Percentiles rank a stretch among this genome's conserved stretches.
Conservation (phyloP, 2,888 invertebrate genomes). For the Cyaniris semiargus region DNA sequence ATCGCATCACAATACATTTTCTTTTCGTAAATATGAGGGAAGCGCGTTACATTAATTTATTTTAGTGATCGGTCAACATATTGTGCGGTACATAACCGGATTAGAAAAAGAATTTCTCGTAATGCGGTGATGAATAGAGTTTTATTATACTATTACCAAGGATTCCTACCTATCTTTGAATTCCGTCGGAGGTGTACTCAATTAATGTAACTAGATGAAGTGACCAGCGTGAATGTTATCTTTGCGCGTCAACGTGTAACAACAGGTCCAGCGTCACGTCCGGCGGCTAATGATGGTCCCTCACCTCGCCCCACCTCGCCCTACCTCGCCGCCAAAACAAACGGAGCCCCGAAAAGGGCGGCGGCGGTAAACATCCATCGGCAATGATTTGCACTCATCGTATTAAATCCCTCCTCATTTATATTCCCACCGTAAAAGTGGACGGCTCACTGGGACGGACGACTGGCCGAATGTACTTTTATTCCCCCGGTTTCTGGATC, state of each 20-base stretch:
- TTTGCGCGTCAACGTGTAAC: not conserved
- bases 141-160: too few species aligned
- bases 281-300: not conserved
- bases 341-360: not conserved
- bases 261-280: not conserved
- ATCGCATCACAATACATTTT: slow-evolving; percentile 13
- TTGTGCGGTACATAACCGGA: not conserved
- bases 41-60: not conserved
- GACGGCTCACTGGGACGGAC: not conserved
- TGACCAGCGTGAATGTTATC: not conserved
- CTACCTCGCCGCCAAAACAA: not conserved
- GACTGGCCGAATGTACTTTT: not conserved
- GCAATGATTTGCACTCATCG: slow-evolving; percentile 22
- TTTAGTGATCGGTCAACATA: not conserved
- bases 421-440: slow-evolving; percentile 1
- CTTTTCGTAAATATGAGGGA: not conserved
- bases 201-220: not conserved
- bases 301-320: not conserved
- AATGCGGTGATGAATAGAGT: too few species aligned
- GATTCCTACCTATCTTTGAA: not conserved
- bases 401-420: slow-evolving; percentile 14
- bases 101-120: not conserved
- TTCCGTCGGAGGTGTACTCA: not conserved
- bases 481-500: not conserved
- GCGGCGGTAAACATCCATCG: not conserved